A percentile compares a stretch with the other conserved stretches of the same genome.
Conservation (phyloP, 2,797 vertebrate species). For the Sebastes oblongus region DNA sequence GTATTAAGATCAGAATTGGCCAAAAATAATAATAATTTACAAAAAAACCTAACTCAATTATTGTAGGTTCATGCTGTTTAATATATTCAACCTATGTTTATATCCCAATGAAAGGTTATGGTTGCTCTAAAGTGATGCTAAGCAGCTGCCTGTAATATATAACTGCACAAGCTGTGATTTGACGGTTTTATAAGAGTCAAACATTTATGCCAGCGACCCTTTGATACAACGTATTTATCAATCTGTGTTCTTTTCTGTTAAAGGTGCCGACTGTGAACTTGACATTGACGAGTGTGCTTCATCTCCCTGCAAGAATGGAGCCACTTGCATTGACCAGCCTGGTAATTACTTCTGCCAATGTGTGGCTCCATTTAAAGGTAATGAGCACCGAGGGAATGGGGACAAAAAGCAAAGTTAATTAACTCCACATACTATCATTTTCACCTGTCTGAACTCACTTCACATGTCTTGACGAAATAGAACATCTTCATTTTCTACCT, state of each 20-base stretch:
- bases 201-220: slow-evolving; percentile 27
- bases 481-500: slow-evolving; percentile 76
- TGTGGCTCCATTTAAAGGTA: slow-evolving; percentile 92
- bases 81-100: not conserved
- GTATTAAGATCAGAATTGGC: not conserved
- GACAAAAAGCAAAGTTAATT: slow-evolving; percentile 87
- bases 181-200: slow-evolving; percentile 36
- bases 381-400: slow-evolving; percentile 83
- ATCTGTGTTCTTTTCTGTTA: slow-evolving; percentile 61
- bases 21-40: not conserved
- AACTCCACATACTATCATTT: slow-evolving; percentile 86
- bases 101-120: not conserved
- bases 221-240: slow-evolving; percentile 25
- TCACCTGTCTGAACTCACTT: slow-evolving; percentile 85
- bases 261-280: slow-evolving; percentile 82
- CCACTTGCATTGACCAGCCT: slow-evolving; percentile 86
- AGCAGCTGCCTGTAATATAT: not conserved
- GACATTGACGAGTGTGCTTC: slow-evolving; percentile 85
- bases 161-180: slow-evolving; percentile 11
- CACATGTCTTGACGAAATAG: slow-evolving; percentile 70
- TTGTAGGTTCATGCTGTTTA: not conserved
- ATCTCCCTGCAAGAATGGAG: slow-evolving; percentile 86
- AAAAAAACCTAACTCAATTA: not conserved
- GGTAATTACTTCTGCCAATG: slow-evolving; percentile 91
- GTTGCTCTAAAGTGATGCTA: not conserved